Conservation (phyloP, 2,113 vertebrate species). For the Aphyosemion australe region DNA sequence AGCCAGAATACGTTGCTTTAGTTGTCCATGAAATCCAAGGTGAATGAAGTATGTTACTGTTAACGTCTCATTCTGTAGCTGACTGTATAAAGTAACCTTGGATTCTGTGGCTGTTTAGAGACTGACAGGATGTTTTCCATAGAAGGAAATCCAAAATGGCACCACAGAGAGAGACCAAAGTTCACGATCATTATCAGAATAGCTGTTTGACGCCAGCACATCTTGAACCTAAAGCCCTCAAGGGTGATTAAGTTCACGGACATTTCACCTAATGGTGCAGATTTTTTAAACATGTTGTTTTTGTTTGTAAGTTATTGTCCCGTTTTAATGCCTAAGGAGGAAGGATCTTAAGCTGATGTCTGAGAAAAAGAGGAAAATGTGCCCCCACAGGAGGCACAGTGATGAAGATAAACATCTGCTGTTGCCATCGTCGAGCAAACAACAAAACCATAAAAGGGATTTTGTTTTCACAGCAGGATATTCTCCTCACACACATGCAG, state of each 20-base stretch:
- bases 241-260: too few relatives aligned
- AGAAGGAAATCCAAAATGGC: not conserved
- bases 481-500: not conserved
- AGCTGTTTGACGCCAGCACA: not conserved
- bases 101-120: not conserved
- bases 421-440: not conserved
- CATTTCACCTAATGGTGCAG: not conserved
- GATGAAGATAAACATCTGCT: not conserved
- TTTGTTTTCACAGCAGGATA: not conserved
- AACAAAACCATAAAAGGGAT: not conserved
- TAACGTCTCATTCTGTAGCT: too few relatives aligned
- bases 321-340: too few relatives aligned
- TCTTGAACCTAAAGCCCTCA: not conserved
- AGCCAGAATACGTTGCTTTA: too few relatives aligned
- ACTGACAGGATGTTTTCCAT: not conserved
- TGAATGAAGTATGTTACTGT: too few relatives aligned
- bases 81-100: not conserved
- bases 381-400: not conserved
- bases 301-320: too few relatives aligned
- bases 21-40: too few relatives aligned
- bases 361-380: too few relatives aligned
- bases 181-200: slow-evolving; percentile 11
- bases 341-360: too few relatives aligned
- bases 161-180: slow-evolving; percentile 13
- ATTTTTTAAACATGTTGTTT: too few relatives aligned